phyloP scores from a whole-genome alignment of 2,113 vertebrate genomes.

The rat (Rattus norvegicus) region GRCr8 NC_086023.1:162419001-162419500 shows the following conservation, averaged over 20 bases:
- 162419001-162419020: not conserved
- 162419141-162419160: not conserved
- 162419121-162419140: not conserved
- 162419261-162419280: rapidly evolving
- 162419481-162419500: not conserved
- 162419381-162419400: not conserved
- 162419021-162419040: not conserved
- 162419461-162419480: not conserved
- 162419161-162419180: not conserved
- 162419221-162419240: not conserved
- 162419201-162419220: not conserved
- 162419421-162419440: not conserved
- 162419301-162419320: rapidly evolving
- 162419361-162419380: rapidly evolving
- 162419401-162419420: rapidly evolving
- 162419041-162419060: not conserved
- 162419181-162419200: not conserved
- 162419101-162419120: not conserved
- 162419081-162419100: not conserved
- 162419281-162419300: not conserved
- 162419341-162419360: not conserved
- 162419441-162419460: not conserved
- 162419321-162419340: not conserved
- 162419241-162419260: not conserved
- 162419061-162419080: not conserved